A percentile compares a stretch with the other conserved stretches of the same genome.
These are phyloP conservation scores for Drosophila paucipuncta DNA, from an alignment of 2,888 invertebrate species.

Conservation along the genomic window DNA sequence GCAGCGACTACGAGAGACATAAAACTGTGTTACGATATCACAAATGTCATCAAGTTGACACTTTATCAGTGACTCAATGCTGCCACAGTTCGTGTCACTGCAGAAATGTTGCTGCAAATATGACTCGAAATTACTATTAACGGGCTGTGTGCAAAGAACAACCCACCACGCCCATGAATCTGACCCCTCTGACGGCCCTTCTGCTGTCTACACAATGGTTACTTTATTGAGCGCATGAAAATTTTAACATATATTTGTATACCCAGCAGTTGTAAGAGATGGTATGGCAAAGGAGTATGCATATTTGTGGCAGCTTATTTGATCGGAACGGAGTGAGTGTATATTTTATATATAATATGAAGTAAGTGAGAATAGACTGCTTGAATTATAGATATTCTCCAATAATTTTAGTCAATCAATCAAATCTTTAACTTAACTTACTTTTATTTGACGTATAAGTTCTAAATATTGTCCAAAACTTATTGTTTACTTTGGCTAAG, in stretches of 20 bases:
- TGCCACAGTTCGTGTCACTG: conserved; percentile 39
- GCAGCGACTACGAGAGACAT: neutral
- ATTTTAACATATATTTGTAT: conserved; percentile 40
- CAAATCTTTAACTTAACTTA: neutral
- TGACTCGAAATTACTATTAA: conserved; percentile 70
- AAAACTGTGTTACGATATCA: conserved; percentile 57
- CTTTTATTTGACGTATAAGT: neutral
- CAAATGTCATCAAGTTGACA: conserved; percentile 68
- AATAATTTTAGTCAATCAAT: neutral
- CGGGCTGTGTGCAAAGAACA: conserved; percentile 21
- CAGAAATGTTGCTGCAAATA: conserved; percentile 51
- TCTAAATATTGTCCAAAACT: neutral
- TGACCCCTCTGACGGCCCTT: neutral
- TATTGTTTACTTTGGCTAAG: neutral
- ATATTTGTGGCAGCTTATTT: neutral
- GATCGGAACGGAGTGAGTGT: neutral
- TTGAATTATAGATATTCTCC: neutral
- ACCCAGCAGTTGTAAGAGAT: neutral
- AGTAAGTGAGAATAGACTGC: neutral
- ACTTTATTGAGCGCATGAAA: conserved; percentile 65
- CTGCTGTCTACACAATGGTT: conserved; percentile 24
- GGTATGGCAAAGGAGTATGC: neutral
- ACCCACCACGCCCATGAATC: neutral
- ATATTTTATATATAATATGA: neutral
- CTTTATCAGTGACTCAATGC: conserved; percentile 54